Evolutionary conservation across 2,113 vertebrate species (phyloP).

Genomic region (Oncorhynchus kisutch): DNA sequence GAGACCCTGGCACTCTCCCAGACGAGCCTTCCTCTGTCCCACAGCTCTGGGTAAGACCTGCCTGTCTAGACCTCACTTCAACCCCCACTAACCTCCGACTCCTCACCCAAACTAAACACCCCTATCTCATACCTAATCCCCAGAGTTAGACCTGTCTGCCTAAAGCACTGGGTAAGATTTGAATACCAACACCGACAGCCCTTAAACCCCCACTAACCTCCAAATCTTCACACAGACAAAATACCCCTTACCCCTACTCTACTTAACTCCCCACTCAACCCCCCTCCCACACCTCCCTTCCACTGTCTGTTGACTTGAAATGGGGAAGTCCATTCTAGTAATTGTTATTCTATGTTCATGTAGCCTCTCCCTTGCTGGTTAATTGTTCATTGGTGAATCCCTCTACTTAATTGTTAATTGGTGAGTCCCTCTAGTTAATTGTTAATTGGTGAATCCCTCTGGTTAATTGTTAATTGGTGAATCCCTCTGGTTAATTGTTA

Average conservation of each 20-base stretch:
- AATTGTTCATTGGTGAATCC: slow-evolving; percentile 36
- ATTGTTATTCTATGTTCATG: too few species aligned
- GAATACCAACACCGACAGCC: not conserved
- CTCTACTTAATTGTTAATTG: too few species aligned
- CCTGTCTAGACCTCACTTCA: not conserved
- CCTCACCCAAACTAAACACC: too few species aligned
- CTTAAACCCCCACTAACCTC: not conserved
- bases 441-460: too few species aligned
- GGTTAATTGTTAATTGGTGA: too few species aligned
- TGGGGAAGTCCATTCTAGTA: too few species aligned
- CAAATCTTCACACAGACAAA: not conserved
- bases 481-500: too few species aligned
- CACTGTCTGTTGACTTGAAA: too few species aligned
- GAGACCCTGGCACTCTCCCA: slow-evolving; percentile 79
- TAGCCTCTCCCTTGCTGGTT: slow-evolving; percentile 8
- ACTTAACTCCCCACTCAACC: not conserved
- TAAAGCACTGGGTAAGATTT: not conserved
- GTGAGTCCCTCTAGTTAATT: too few species aligned
- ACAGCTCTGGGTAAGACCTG: slow-evolving; percentile 75
- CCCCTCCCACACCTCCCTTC: not conserved
- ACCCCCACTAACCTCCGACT: too few species aligned
- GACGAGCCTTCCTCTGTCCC: slow-evolving; percentile 89
- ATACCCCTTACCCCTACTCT: too few species aligned
- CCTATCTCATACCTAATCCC: too few species aligned
- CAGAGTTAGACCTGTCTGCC: not conserved